Percentiles rank a stretch among this genome's conserved stretches.
Evolutionary conservation across 2,888 invertebrate species (phyloP).

Genomic region (Cynaeus angustus): DNA sequence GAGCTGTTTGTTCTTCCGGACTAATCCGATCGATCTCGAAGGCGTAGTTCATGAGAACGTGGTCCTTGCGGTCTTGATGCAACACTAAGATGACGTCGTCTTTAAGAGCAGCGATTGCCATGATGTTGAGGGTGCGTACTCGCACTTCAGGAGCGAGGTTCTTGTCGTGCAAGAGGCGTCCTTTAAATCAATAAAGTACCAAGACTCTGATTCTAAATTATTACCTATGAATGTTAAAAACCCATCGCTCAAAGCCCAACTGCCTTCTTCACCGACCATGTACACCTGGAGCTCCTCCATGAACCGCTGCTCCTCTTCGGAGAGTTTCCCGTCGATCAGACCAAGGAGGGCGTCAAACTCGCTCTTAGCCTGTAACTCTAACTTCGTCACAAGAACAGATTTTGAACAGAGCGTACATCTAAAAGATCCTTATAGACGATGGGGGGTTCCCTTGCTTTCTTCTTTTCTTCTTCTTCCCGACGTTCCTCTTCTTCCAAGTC

Average conservation of each 20-base stretch:
- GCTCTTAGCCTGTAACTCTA: constrained; percentile 74
- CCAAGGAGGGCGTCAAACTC: constrained; percentile 84
- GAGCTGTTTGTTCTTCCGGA: constrained; percentile 84
- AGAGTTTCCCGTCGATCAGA: constrained; percentile 81
- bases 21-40: constrained; percentile 85
- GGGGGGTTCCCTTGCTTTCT: constrained; percentile 84
- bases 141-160: constrained; percentile 77
- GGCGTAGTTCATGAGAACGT: constrained; percentile 91
- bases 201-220: too few species aligned
- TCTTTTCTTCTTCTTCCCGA: constrained; percentile 80
- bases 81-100: constrained; percentile 92
- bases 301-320: constrained; percentile 83
- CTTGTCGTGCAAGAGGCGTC: constrained; percentile 78
- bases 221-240: constrained; percentile 90
- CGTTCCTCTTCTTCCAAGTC: constrained; percentile 79
- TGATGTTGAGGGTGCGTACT: constrained; percentile 80
- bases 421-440: constrained; percentile 82
- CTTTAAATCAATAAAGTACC: constrained; percentile 69
- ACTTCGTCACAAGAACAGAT: constrained; percentile 9
- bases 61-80: constrained; percentile 92
- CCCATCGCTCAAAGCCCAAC: constrained; percentile 93
- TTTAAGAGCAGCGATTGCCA: constrained; percentile 86
- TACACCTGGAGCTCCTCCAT: constrained; percentile 91
- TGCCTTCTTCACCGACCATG: constrained; percentile 90
- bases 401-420: constrained; percentile 73